Evolutionary conservation across 2,797 vertebrate genomes (phyloP), one percentile per base, ranked within the genome.

Genomic region (Mus spretus): DNA sequence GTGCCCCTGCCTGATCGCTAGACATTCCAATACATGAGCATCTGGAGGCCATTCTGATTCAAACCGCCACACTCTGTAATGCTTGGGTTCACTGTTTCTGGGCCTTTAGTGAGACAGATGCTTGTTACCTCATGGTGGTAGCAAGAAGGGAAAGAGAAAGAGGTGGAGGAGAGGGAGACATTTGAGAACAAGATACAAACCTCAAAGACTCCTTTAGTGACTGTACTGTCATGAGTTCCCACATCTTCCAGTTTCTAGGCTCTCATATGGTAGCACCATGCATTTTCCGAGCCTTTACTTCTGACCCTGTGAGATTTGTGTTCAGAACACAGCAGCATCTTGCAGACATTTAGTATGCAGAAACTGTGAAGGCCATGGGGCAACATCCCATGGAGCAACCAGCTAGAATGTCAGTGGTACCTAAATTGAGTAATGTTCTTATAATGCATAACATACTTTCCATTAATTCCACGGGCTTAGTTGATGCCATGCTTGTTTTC

Each of bases 181-280:
- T n/a, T 24, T 67, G 28, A 85, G 26, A 34, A 50, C 8, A 89
- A 34, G 57, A 26, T 10, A 63, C 26, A 77, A 14, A 0, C 1
- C 6, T 4, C 37, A 47, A 63, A 14, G 3, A 17, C 50, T 44
- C 9, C 11, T 74, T 74, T 12, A 1, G 15, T 75, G n/a, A 88
- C 0, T 0, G 1, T 28, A 53, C 26, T 8, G 24, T 26, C 10
- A 55, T 44, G 0, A 75, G 57, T 44, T 22, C 3, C 20, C 19
- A 50, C 6, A 47, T n/a, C 3, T 6, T n/a, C 44, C 12, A n/a
- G 44, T 74, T 75, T 44, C 70, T 19, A 59, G n/a, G 15, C 22
- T 70, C 22, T 55, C 8, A n/a, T 44, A 31, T 22, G 17, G 15
- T 53, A 37, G 13, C 50, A 55, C 12, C n/a, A 40, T 11, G 55